Base-by-base conservation (phyloP, 2,888 invertebrate species). In the Ennomos erosarius region DNA sequence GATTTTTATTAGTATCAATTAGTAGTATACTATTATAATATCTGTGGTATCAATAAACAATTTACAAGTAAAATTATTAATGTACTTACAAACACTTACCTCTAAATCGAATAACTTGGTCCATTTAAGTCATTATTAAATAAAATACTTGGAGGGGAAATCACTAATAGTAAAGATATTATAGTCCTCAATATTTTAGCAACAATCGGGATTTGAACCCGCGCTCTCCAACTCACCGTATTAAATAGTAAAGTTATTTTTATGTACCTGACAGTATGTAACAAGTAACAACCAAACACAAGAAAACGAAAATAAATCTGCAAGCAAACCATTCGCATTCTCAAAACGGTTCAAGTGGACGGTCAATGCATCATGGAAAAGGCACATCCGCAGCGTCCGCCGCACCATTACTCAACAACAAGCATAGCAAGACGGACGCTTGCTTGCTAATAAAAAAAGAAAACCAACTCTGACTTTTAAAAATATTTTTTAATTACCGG, bases 371-470 rank as follows among this genome's bases (percentile, higher is more conserved):
- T 79, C 76, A 71, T 75, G 78, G 80, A 78, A 81, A 78, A 77
- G 76, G 73, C 68, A 70, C 68, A 68, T 68, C 69, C 62, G 66
- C 62, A 65, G 65, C 65, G 64, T 67, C 69, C 71, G 64, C 59
- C 65, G 38, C 76, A 77, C 75, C 87, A 90, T 86, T 88, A 81
- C 87, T 75, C 72, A 78, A 74, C 79, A 75, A 69, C 80, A 75
- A 75, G 79, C 85, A 76, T 77, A 65, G 68, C 74, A 71, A 69
- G 76, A 63, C 82, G 82, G 84, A 85, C 90, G 89, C 74, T 68
- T 68, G 75, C 61, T 50, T 46, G 56, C 54, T 42, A 26, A 40
- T 40, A 65, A 66, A 69, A 68, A 68, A 70, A 59, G 40, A 39
- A 48, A 49, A 55, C 45, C 60, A 43, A 53, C 57, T 47, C 13